phyloP scores from a whole-genome alignment of 2,113 vertebrate genomes.

The Hemichromis elongatus region DNA sequence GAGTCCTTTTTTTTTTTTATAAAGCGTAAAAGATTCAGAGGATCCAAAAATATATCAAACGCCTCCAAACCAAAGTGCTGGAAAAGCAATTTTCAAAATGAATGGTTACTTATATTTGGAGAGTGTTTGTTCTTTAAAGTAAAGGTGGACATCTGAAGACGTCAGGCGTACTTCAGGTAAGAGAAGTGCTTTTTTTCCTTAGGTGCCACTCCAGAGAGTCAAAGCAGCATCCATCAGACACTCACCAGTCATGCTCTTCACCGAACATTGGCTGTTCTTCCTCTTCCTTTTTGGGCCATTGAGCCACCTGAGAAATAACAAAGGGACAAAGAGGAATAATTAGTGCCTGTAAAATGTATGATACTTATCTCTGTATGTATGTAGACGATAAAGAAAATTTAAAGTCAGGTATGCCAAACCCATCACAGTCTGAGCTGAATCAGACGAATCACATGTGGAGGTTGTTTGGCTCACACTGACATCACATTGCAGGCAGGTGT shows the following conservation, averaged over 20 bases:
- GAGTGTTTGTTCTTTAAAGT: neutral
- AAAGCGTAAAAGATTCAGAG: neutral
- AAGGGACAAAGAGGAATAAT: neutral
- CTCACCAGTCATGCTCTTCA: slow-evolving; percentile 98
- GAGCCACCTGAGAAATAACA: slow-evolving; percentile 81
- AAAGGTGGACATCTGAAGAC: neutral
- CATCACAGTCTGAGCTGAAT: neutral
- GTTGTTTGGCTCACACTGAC: neutral
- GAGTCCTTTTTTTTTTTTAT: neutral
- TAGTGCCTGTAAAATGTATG: neutral
- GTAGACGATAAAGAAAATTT: neutral
- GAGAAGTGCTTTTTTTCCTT: neutral
- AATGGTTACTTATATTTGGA: neutral
- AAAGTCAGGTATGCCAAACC: neutral
- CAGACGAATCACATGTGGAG: neutral
- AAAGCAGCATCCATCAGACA: neutral
- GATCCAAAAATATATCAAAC: neutral
- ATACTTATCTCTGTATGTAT: neutral
- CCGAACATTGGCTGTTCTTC: slow-evolving; percentile 98
- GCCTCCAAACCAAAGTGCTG: neutral
- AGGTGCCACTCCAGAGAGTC: neutral
- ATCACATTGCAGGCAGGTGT: neutral
- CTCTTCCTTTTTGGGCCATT: slow-evolving; percentile 97
- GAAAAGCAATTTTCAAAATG: neutral
- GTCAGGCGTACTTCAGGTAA: neutral